Evolutionary conservation across 1,140 invertebrate genomes (phyloP).

Genomic region (Cephus cinctus): DNA sequence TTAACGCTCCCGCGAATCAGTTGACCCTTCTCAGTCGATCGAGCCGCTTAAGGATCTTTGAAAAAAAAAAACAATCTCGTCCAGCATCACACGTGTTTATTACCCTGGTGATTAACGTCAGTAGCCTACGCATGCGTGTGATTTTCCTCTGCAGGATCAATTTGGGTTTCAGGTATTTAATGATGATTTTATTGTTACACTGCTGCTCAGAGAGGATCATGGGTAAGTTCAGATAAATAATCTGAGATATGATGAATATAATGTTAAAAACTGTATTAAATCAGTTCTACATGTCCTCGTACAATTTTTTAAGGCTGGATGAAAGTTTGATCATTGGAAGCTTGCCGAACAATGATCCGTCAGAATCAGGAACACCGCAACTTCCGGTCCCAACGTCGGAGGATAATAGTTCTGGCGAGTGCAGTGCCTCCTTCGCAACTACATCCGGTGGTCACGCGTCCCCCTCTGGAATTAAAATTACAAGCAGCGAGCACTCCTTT

Average conservation of each 20-base stretch:
- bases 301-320: slow-evolving; percentile 57
- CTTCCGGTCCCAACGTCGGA: slow-evolving; percentile 16
- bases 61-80: too few species aligned
- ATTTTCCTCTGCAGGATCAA: too few species aligned
- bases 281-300: slow-evolving; percentile 1
- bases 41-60: too few species aligned
- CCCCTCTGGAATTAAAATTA: slow-evolving; percentile 21
- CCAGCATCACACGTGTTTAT: too few species aligned
- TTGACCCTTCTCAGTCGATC: too few species aligned
- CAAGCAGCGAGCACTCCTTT: slow-evolving; percentile 23
- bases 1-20: neutral
- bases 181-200: slow-evolving; percentile 35
- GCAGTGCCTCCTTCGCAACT: slow-evolving; percentile 27
- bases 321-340: slow-evolving; percentile 52
- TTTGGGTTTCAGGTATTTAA: slow-evolving; percentile 37
- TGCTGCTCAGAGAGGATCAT: slow-evolving; percentile 54
- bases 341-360: slow-evolving; percentile 14
- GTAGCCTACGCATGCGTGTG: too few species aligned
- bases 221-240: too few species aligned
- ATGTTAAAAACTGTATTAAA: too few species aligned
- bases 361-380: slow-evolving; percentile 7
- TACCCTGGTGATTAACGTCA: too few species aligned
- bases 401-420: slow-evolving; percentile 39
- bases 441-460: slow-evolving; percentile 26
- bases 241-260: too few species aligned